Base-by-base conservation (phyloP, 2,797 vertebrate genomes). In the Coccyzus lansbergi region DNA sequence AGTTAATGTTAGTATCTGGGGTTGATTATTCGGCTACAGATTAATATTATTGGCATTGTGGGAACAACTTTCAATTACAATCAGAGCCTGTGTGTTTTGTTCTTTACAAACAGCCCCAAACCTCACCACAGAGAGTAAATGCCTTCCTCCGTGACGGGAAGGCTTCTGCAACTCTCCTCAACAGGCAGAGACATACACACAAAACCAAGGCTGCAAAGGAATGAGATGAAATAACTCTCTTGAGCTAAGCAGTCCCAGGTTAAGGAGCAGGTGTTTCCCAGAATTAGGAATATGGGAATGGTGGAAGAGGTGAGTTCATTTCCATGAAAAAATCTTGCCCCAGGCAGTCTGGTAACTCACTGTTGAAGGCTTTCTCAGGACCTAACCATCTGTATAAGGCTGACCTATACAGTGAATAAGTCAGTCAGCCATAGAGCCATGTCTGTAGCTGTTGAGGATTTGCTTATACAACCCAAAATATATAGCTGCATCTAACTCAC, bases 241-340 rank as follows among this genome's bases (percentile, higher is more conserved):
- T 2, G 63, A 91, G 92, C 48, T 72, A 65, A 83, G 79, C 44
- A 90, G 85, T 58, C 88, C 10, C 82, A 94, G 89, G 91, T 94
- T 83, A 95, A 89, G 67, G 62, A 93, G 86, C 91, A 96, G 94
- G 92, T 94, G 89, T 94, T 95, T 91, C 92, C 87, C 93, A 94
- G 87, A 72, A 81, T 60, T 46, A 92, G 75, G 88, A 93, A 92
- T 86, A 60, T 76, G 68, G 88, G 90, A 94, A 89, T 64, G 91
- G 75, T 53, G 59, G 69, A 93, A 90, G 69, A 88, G 44, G 60
- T 93, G 46, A 52, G 40, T 48, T 87, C 62, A 96, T 64, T 88
- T 76, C 88, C 82, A 49, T 93, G 87, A 95, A 92, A 75, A 82
- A 15, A 88, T 4, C 20, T 93, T 92, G 92, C 95, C 91, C 26